These are phyloP conservation scores for Pseudococcus viburni DNA, from an alignment of 2,888 invertebrate genomes.

Conservation along the genomic window DNA sequence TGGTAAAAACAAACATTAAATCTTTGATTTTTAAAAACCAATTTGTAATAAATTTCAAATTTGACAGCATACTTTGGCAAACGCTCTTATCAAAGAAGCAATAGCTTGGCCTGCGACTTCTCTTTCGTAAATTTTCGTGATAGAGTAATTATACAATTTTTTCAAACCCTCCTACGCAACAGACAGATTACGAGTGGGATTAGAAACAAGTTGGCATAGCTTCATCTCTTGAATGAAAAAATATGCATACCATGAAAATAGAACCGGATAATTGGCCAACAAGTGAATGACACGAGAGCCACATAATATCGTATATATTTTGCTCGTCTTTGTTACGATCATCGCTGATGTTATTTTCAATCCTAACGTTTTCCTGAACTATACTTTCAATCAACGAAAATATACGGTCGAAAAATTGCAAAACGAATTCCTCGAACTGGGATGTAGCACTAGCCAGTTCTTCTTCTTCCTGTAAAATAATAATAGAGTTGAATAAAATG, in stretches of 20 bases:
- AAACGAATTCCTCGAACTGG: constrained; percentile 89
- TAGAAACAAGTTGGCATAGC: neutral
- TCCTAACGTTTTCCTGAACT: constrained; percentile 78
- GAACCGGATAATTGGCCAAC: constrained; percentile 59
- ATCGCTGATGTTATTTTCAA: constrained; percentile 73
- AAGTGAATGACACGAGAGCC: constrained; percentile 40
- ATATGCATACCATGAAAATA: constrained; percentile 62
- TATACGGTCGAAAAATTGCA: constrained; percentile 86
- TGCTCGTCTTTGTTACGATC: constrained; percentile 59
- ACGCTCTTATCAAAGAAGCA: constrained; percentile 78
- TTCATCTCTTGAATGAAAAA: constrained; percentile 2
- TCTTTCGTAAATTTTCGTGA: constrained; percentile 84
- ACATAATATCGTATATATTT: constrained; percentile 35
- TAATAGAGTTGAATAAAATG: neutral
- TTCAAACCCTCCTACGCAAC: constrained; percentile 77
- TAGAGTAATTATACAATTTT: constrained; percentile 83
- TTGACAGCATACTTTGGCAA: constrained; percentile 70
- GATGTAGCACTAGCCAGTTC: constrained; percentile 85
- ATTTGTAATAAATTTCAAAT: constrained; percentile 70
- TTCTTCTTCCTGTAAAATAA: constrained; percentile 76
- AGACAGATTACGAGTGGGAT: neutral
- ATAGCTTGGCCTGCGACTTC: constrained; percentile 87
- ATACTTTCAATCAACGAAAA: constrained; percentile 82
- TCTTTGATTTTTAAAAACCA: neutral
- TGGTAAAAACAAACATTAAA: constrained; percentile 70